Percentiles rank a stretch among this genome's conserved stretches.
phyloP scores from a whole-genome alignment of 53 echinoderm and acorn worm species.

The Paracentrotus lividus region DNA sequence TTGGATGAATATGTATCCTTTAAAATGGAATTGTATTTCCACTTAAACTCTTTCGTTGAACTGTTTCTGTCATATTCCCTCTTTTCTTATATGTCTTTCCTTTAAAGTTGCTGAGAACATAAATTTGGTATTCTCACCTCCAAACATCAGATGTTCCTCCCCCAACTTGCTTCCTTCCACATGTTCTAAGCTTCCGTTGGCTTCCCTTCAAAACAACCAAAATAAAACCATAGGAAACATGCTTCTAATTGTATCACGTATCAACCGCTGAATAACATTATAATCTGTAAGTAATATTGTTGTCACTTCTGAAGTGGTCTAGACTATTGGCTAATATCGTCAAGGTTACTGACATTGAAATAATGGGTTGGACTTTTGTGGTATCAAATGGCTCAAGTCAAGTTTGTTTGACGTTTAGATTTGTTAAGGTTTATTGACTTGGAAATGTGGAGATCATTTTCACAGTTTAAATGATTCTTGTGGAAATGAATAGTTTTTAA shows the following conservation, averaged over 20 bases:
- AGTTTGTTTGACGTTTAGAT: background rate
- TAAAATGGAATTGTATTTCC: too few species aligned
- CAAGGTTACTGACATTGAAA: conserved; percentile 50
- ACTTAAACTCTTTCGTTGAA: too few species aligned
- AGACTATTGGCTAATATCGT: conserved; percentile 3
- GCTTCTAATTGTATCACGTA: background rate
- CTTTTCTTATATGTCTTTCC: background rate
- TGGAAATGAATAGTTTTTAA: too few species aligned
- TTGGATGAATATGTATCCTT: too few species aligned
- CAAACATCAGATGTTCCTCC: background rate
- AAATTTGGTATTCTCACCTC: background rate
- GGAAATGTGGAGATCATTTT: too few species aligned
- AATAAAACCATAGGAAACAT: conserved; percentile 36
- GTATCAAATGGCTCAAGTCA: background rate
- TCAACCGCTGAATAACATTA: conserved; percentile 25
- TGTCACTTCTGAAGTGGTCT: conserved; percentile 49
- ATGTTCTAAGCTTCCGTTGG: conserved; percentile 3
- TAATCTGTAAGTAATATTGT: background rate
- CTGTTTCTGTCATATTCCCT: too few species aligned
- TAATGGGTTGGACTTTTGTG: background rate
- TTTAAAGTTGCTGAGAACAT: background rate
- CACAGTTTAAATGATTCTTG: too few species aligned
- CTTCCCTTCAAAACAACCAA: conserved; percentile 38
- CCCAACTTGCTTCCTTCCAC: conserved; percentile 27
- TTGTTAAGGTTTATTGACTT: background rate